Evolutionary conservation across 2,113 vertebrate species (phyloP).

Genomic region (Cyprinodon tularosa): DNA sequence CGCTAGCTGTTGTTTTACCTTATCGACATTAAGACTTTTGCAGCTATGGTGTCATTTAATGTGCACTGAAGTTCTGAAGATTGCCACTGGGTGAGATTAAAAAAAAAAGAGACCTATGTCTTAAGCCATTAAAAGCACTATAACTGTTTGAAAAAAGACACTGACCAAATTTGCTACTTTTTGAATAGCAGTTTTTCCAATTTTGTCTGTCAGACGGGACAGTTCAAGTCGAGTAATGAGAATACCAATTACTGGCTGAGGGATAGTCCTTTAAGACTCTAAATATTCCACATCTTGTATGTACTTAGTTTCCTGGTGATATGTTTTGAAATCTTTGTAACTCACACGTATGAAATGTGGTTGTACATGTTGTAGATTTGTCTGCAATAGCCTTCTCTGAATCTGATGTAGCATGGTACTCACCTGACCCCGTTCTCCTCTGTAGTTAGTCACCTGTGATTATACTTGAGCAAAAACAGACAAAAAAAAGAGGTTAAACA

Average conservation of each 20-base stretch:
- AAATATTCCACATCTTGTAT: conserved; percentile 91
- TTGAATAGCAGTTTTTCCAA: conserved; percentile 81
- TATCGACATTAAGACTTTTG: conserved; percentile 89
- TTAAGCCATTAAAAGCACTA: conserved; percentile 99
- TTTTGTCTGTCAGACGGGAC: conserved; percentile 91
- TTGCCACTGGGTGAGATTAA: conserved; percentile 99
- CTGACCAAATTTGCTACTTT: conserved; percentile 90
- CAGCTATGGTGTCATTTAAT: conserved; percentile 94
- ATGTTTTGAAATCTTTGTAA: conserved; percentile 86
- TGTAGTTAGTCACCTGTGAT: conserved; percentile 74
- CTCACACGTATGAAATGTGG: conserved; percentile 84
- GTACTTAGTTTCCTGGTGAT: conserved; percentile 87
- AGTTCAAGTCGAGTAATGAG: conserved; percentile 78
- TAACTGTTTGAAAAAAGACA: conserved; percentile 86
- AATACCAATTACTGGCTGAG: conserved; percentile 81
- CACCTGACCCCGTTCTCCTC: conserved; percentile 75
- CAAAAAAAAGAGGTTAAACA: conserved; percentile 39
- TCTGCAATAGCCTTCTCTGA: conserved; percentile 88
- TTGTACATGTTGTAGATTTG: conserved; percentile 88
- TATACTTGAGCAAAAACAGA: conserved; percentile 70
- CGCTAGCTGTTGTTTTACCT: conserved; percentile 94
- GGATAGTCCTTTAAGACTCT: conserved; percentile 90
- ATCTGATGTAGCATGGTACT: conserved; percentile 85
- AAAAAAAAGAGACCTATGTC: conserved; percentile 87
- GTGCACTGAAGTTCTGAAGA: conserved; percentile 95